phyloP scores from a whole-genome alignment of 2,113 vertebrate species.

The Thamnophis sirtalis region DNA sequence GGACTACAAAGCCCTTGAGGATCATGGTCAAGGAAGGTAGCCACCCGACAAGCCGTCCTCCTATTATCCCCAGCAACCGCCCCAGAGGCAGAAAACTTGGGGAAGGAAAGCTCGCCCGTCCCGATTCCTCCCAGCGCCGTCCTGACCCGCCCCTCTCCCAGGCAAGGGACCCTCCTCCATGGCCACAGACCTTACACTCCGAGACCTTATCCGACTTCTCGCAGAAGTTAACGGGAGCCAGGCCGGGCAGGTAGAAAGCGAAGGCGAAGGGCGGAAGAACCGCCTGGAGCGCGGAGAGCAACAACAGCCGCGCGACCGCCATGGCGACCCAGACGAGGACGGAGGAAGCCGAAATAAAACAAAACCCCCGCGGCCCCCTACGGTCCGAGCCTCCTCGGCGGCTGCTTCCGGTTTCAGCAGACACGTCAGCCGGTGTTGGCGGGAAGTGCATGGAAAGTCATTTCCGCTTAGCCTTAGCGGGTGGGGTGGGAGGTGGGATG shows the following conservation, averaged over 20 bases:
- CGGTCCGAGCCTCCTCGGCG: neutral
- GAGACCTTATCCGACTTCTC: conserved; percentile 53
- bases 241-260: conserved; percentile 91
- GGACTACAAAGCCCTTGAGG: neutral
- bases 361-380: neutral
- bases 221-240: conserved; percentile 96
- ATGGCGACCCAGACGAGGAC: neutral
- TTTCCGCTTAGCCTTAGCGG: conserved; percentile 39
- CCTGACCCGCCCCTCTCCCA: too few species aligned
- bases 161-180: neutral
- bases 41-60: neutral
- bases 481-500: too few species aligned
- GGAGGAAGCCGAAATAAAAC: neutral
- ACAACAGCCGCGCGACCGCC: conserved; percentile 11
- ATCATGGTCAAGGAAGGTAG: neutral
- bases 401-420: conserved; percentile 42
- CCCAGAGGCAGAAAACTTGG: neutral
- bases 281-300: conserved; percentile 38
- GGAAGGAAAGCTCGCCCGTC: neutral
- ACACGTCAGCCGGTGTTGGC: neutral
- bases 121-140: neutral
- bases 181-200: conserved; percentile 83
- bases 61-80: neutral
- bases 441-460: neutral
- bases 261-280: conserved; percentile 12